A percentile compares a stretch with the other conserved stretches of the same genome.
Evolutionary conservation across 2,888 invertebrate species (phyloP).

Genomic region (Scelioninae gen. 1): DNA sequence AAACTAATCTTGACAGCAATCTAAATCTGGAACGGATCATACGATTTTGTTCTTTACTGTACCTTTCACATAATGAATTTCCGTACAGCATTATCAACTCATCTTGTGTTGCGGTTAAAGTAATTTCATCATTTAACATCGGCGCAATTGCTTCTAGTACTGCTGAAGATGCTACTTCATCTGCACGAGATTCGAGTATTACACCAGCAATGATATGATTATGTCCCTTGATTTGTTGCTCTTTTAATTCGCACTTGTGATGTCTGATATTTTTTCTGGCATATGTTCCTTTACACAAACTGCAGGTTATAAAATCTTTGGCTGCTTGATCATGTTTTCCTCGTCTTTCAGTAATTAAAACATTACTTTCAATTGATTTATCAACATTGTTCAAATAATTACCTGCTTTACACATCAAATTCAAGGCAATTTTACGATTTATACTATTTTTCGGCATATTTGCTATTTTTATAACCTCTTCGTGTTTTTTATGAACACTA

Average conservation of each 20-base stretch:
- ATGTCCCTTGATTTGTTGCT: not conserved
- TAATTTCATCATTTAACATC: too few relatives aligned
- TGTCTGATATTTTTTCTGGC: not conserved
- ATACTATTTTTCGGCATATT: not conserved
- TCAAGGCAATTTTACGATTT: not conserved
- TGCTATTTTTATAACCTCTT: not conserved
- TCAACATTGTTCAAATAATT: conserved; percentile 7
- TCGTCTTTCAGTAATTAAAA: not conserved
- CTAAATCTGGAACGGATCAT: too few relatives aligned
- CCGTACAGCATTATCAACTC: too few relatives aligned
- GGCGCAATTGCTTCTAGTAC: too few relatives aligned
- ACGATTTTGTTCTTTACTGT: too few relatives aligned
- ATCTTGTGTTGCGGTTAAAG: too few relatives aligned
- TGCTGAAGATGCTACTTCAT: too few relatives aligned
- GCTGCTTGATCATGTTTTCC: not conserved
- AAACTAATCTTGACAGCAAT: too few relatives aligned
- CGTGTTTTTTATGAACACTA: not conserved
- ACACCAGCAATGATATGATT: not conserved
- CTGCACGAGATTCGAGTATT: not conserved
- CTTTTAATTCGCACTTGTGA: not conserved
- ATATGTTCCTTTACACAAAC: not conserved
- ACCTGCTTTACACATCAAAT: not conserved
- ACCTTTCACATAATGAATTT: too few relatives aligned
- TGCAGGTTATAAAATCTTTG: not conserved
- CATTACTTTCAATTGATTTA: not conserved